phyloP scores from a whole-genome alignment of 2,797 vertebrate species.

The Gymnothorax reevesii region DNA sequence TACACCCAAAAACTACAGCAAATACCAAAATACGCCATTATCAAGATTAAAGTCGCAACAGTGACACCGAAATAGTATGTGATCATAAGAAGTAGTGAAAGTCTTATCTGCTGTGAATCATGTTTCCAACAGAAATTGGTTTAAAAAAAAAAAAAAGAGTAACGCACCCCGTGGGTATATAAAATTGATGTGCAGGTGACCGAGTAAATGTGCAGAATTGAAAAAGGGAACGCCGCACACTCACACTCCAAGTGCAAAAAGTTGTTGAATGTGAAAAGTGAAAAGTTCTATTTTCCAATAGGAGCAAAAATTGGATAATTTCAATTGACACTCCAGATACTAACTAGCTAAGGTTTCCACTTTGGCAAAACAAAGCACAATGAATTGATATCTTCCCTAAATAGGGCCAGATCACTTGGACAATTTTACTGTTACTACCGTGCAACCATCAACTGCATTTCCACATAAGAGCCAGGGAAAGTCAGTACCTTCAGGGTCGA shows the following conservation, averaged over 20 bases:
- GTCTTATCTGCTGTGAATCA: neutral
- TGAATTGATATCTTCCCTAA: neutral
- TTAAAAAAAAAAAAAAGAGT: no score
- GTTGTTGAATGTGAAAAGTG: no score
- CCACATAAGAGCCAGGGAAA: neutral
- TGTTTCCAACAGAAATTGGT: neutral
- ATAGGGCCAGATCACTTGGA: neutral
- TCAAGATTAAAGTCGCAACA: neutral
- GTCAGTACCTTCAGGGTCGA: conserved; percentile 91
- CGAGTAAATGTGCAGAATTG: no score
- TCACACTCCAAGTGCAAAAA: no score
- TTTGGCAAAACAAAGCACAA: neutral
- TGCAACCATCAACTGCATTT: neutral
- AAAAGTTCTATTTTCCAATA: no score
- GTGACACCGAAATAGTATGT: neutral
- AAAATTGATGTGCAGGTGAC: no score
- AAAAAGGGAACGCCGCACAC: no score
- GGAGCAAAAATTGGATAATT: neutral
- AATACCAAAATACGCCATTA: neutral
- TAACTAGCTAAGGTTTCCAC: neutral
- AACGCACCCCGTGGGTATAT: no score
- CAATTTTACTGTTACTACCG: neutral
- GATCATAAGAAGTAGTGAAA: neutral
- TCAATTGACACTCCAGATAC: neutral
- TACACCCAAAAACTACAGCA: no score